These are phyloP conservation scores for Peromyscus californicus DNA, from an alignment of 2,113 vertebrate genomes.

Conservation along the genomic window DNA sequence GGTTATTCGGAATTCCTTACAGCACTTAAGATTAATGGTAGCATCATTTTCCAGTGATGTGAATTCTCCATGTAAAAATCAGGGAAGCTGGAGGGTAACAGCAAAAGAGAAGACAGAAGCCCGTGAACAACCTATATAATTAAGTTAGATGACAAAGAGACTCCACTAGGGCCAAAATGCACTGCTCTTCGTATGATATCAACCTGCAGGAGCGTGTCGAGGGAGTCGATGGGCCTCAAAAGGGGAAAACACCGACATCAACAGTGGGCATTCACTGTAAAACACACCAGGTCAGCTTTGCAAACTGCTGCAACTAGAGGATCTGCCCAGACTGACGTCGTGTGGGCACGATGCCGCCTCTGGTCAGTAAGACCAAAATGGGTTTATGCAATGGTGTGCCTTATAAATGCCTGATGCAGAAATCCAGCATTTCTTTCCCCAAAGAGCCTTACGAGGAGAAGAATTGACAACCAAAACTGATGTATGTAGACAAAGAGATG, in stretches of 20 bases:
- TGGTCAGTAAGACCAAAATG: not conserved
- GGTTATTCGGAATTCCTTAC: not conserved
- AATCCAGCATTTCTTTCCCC: not conserved
- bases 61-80: not conserved
- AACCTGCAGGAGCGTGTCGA: not conserved
- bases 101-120: not conserved
- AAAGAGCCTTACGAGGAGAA: not conserved
- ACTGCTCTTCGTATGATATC: not conserved
- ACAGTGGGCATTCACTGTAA: not conserved
- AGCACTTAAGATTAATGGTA: not conserved
- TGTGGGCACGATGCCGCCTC: not conserved
- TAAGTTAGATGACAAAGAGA: not conserved
- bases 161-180: not conserved
- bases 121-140: not conserved
- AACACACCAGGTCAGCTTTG: not conserved
- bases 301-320: not conserved
- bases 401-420: not conserved
- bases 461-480: not conserved
- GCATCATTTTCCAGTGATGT: not conserved
- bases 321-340: not conserved
- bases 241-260: not conserved
- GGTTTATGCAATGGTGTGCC: rapidly evolving
- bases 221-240: not conserved
- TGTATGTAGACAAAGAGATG: not conserved
- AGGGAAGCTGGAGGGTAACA: not conserved